Evolutionary conservation across 2,797 vertebrate species (phyloP), one percentile per base, ranked within the genome.

Genomic region (Acanthis flammea): DNA sequence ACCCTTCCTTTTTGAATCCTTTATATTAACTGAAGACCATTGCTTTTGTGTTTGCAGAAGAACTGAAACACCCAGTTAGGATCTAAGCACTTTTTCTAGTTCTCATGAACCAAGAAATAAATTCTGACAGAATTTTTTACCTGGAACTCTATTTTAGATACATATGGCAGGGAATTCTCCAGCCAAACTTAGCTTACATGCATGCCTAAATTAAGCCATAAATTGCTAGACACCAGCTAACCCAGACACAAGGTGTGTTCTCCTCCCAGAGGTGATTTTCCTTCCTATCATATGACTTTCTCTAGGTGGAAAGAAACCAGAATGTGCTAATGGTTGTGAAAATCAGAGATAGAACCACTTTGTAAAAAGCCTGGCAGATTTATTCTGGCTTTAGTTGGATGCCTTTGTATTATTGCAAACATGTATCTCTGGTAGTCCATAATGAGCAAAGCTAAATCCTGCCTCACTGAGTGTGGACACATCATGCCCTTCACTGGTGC

Each of bases 171-270:
- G 12, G 22, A 31, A 51, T 85, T 85, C n/a, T 87, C 7, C n/a
- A 83, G 54, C 12, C 25, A 82, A 45, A 61, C 39, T 72, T 60
- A 41, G 54, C 16, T 25, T 60, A 55, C 8, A 4, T 67, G 13
- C 12, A 35, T 65, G 19, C 23, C 27, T 82, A 61, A 85, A 72
- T 80, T 24, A 82, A 78, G 9, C 8, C 19, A 82, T 7, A 57
- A 85, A 90, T 79, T 79, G 41, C 51, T 5, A 37, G 19, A 58
- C 22, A n/a, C 10, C 8, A 61, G 6, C n/a, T 68, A 75, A 72
- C 37, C 25, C 53, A 57, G 54, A 25, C 42, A 24, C 5, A 63
- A 22, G 0, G 0, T 15, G 4, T 30, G 7, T 19, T 76, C n/a
- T 82, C 2, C 28, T 75, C 10, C 30, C 75, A 72, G 47, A 41